Evolutionary conservation across 2,113 vertebrate species (phyloP).

Genomic region (Microcebus tavaratra): DNA sequence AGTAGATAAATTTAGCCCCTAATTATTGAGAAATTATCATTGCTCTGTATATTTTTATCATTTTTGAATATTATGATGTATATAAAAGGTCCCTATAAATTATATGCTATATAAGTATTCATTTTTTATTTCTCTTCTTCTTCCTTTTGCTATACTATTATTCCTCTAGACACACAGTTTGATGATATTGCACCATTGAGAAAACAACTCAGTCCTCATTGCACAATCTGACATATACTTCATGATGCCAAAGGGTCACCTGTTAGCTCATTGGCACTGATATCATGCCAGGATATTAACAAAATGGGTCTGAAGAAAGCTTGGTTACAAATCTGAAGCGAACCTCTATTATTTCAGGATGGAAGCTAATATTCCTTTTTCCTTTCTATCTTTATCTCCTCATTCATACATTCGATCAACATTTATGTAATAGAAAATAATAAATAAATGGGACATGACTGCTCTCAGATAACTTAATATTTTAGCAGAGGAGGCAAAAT

Average conservation of each 20-base stretch:
- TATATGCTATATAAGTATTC: neutral
- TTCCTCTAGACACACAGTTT: neutral
- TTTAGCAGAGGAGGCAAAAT: neutral
- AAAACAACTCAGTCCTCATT: neutral
- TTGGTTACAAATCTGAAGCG: neutral
- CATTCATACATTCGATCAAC: neutral
- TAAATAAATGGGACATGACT: neutral
- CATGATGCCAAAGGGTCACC: accelerated
- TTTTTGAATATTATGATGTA: neutral
- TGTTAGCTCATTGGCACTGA: neutral
- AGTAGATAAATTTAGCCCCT: neutral
- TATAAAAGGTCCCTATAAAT: neutral
- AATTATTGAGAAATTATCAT: neutral
- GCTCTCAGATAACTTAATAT: neutral
- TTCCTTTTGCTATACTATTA: neutral
- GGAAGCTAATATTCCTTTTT: neutral
- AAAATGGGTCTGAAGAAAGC: neutral
- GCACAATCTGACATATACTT: neutral
- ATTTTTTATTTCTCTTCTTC: neutral
- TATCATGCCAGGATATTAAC: neutral
- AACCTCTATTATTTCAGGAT: neutral
- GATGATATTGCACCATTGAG: neutral
- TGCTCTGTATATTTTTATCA: neutral
- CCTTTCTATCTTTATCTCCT: neutral
- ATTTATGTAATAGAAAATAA: neutral